Evolutionary conservation across 2,888 invertebrate species (phyloP).

Genomic region (Limulus polyphemus): DNA sequence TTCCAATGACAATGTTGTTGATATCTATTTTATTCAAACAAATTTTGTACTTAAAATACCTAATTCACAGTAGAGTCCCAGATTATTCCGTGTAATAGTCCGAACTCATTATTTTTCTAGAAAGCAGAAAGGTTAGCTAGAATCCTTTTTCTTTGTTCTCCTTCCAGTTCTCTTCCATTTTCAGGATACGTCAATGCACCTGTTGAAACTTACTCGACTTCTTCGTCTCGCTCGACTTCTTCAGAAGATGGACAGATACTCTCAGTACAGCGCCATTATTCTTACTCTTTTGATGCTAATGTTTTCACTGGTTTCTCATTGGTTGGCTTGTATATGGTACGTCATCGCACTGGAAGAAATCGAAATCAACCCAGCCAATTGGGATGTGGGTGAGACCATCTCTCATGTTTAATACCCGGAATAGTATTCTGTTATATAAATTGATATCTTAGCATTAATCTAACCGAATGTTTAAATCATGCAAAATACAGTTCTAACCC

Average conservation of each 20-base stretch:
- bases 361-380: constrained; percentile 50
- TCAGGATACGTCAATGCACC: constrained; percentile 51
- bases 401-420: neutral
- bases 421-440: neutral
- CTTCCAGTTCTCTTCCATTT: constrained; percentile 8
- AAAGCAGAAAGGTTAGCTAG: too few species aligned
- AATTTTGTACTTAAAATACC: too few species aligned
- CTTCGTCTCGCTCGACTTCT: constrained; percentile 74
- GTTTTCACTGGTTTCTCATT: constrained; percentile 86
- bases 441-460: neutral
- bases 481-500: too few species aligned
- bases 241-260: constrained; percentile 93
- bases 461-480: too few species aligned
- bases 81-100: too few species aligned
- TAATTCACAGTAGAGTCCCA: too few species aligned
- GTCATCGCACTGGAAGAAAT: constrained; percentile 84
- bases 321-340: constrained; percentile 95
- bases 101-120: too few species aligned
- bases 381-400: constrained; percentile 61
- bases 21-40: too few species aligned
- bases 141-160: too few species aligned
- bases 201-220: constrained; percentile 81
- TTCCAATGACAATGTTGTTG: too few species aligned
- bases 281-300: constrained; percentile 84
- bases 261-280: constrained; percentile 89